Percentiles rank a stretch among this genome's conserved stretches.
These are phyloP conservation scores for Agrotis puta DNA, from an alignment of 2,888 invertebrate genomes.

Conservation along the genomic window DNA sequence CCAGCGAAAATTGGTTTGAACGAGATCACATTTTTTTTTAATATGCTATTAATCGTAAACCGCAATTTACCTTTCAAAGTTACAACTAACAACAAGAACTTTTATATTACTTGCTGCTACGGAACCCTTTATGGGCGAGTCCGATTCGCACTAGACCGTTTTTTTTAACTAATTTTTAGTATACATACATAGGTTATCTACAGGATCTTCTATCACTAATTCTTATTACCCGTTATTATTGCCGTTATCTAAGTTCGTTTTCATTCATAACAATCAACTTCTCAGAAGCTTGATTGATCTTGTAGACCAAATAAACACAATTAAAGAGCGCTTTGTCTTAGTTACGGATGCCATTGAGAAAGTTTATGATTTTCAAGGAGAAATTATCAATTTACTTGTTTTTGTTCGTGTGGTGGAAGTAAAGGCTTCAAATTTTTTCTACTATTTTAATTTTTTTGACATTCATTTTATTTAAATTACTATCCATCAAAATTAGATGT, in stretches of 20 bases:
- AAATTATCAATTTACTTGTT: slow-evolving; percentile 24
- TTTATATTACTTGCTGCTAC: too few relatives aligned
- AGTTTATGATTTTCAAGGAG: slow-evolving; percentile 23
- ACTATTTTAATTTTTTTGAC: neutral
- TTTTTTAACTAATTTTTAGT: neutral
- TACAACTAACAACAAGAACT: too few relatives aligned
- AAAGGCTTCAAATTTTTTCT: slow-evolving; percentile 9
- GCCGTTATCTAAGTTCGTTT: neutral
- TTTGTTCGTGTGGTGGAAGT: neutral
- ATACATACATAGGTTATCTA: neutral
- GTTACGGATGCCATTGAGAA: slow-evolving; percentile 30
- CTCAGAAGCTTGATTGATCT: slow-evolving; percentile 27
- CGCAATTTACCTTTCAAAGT: too few relatives aligned
- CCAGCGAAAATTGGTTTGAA: too few relatives aligned
- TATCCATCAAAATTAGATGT: neutral
- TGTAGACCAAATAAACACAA: slow-evolving; percentile 36
- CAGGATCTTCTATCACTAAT: neutral
- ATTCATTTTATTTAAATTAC: slow-evolving; percentile 8
- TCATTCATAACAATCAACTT: slow-evolving; percentile 30
- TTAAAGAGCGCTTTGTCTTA: slow-evolving; percentile 41
- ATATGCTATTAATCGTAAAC: too few relatives aligned
- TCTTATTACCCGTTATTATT: neutral
- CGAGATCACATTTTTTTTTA: too few relatives aligned
- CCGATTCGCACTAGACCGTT: too few relatives aligned
- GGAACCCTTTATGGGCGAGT: too few relatives aligned